Evolutionary conservation across 2,888 invertebrate genomes (phyloP), one percentile per base, ranked within the genome.

Genomic region (Phortica magna): DNA sequence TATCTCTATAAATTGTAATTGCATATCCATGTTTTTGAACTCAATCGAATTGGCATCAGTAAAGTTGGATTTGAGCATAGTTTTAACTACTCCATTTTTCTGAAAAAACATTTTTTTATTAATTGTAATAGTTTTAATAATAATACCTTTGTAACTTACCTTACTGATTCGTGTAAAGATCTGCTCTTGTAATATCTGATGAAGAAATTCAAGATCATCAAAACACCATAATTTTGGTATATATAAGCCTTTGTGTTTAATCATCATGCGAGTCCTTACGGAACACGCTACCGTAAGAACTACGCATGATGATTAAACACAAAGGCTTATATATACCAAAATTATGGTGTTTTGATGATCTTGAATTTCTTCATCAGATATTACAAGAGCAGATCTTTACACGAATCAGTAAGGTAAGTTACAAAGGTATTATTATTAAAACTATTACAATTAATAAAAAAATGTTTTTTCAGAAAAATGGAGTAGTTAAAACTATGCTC

Each of bases 151-250:
- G 14, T 12, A 53, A 39, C 57, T 61, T 79, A 89, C 89, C 84
- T 89, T 90, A 78, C 82, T 84, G 9, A 87, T 83, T 75, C 87
- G 83, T 5, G 83, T 84, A 14, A 80, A 84, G 57, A 90, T 84
- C 73, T 90, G 89, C 4, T 89, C 85, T 39, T 89, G 88, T 10
- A 89, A 76, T 42, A 85, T 83, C 9, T 85, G 83, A 4, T 87
- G 84, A 22, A 90, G 78, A 74, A 90, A 90, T 41, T 90, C 89
- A 79, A 90, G 83, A 73, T 90, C 83, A 74, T 90, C 89, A 71
- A 89, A 90, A 74, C 90, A 90, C 90, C 90, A 90, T 7, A 90
- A 80, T 55, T 89, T 90, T 3, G 90, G 88, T 76, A 88, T 73
- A 73, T 90, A 89, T 22, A 88, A 77, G 2, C 90, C 90, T 74